phyloP scores from a whole-genome alignment of 2,113 vertebrate genomes.

The Rhipidura dahli region DNA sequence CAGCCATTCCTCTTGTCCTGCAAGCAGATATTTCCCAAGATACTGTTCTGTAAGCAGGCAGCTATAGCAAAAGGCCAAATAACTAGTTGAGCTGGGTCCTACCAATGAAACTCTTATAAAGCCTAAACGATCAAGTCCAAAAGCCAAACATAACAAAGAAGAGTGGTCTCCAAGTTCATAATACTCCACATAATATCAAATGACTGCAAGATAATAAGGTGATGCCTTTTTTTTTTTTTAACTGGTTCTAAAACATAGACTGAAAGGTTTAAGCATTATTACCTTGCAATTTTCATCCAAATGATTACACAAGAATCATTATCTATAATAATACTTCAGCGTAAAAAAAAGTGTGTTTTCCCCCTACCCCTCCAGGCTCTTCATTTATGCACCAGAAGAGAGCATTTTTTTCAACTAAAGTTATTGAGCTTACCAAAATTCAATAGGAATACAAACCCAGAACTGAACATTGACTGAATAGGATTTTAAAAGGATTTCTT shows the following conservation, averaged over 20 bases:
- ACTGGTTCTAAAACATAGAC: background rate
- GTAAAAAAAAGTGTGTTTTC: background rate
- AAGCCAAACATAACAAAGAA: background rate
- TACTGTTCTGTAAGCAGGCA: background rate
- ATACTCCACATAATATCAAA: background rate
- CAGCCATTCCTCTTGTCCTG: background rate
- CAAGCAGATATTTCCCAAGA: background rate
- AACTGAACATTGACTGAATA: background rate
- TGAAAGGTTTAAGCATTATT: background rate
- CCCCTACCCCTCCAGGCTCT: background rate
- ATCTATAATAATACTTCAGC: background rate
- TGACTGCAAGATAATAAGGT: background rate
- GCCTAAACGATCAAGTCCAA: background rate
- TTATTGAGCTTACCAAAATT: background rate
- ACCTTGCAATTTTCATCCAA: background rate
- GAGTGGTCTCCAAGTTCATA: background rate
- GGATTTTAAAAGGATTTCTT: background rate
- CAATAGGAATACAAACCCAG: background rate
- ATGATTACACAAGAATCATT: background rate
- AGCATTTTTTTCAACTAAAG: background rate
- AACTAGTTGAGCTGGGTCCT: background rate
- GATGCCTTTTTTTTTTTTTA: background rate
- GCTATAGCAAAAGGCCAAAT: background rate
- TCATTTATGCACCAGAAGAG: background rate
- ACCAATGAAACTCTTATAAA: background rate